A percentile compares a stretch with the other conserved stretches of the same genome.
phyloP scores from a whole-genome alignment of 2,113 vertebrate genomes.

The Corythornis madagascariensis region DNA sequence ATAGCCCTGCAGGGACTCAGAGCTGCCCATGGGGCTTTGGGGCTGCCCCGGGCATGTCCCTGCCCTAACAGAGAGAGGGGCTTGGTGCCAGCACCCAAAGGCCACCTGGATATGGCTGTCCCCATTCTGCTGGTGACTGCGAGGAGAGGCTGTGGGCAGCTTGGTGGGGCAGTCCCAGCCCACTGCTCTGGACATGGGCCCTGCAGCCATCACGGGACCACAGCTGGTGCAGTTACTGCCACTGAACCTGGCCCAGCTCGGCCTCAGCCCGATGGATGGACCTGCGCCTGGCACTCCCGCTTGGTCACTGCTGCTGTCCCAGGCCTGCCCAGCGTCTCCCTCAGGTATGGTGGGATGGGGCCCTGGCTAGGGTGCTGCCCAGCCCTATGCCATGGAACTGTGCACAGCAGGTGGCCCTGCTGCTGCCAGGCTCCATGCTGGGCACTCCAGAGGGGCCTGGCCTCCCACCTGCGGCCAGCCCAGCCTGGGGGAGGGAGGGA shows the following conservation, averaged over 20 bases:
- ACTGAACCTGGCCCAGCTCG: background rate
- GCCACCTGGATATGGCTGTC: background rate
- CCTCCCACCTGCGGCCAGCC: background rate
- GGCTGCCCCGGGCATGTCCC: background rate
- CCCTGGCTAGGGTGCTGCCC: background rate
- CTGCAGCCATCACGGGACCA: background rate
- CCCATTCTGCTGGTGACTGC: background rate
- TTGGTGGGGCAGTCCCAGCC: rapidly evolving
- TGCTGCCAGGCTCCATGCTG: background rate
- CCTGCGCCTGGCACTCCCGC: rapidly evolving
- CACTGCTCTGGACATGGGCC: background rate
- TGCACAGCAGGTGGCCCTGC: background rate
- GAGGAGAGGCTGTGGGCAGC: background rate
- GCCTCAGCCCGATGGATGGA: background rate
- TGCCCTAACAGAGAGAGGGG: background rate
- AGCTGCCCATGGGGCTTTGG: background rate
- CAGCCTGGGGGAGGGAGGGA: background rate
- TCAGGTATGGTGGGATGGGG: background rate
- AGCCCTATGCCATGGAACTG: background rate
- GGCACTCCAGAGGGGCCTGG: background rate
- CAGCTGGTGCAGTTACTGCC: rapidly evolving
- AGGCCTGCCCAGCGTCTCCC: background rate
- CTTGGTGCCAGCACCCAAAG: background rate
- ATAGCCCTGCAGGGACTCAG: background rate
- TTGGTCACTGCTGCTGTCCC: rapidly evolving